phyloP scores from a whole-genome alignment of 1,140 invertebrate genomes.

The Heterodera schachtii region DNA sequence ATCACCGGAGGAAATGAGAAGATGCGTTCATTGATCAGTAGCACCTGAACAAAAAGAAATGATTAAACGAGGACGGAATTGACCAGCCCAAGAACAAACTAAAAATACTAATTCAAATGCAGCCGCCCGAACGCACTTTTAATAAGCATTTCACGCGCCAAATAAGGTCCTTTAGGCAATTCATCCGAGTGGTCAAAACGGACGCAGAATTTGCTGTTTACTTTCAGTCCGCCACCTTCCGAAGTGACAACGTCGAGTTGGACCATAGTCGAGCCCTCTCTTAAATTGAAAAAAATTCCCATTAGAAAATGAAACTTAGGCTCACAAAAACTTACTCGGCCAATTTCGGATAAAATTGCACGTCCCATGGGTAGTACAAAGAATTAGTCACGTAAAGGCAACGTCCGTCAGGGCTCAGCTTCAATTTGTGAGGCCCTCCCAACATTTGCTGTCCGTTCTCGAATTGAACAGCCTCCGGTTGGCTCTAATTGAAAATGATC shows the following conservation, averaged over 20 bases:
- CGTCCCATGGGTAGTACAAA: constrained; percentile 87
- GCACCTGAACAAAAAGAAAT: too few relatives aligned
- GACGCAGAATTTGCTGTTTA: constrained; percentile 85
- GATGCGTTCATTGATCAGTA: too few relatives aligned
- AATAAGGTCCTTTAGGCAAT: constrained; percentile 77
- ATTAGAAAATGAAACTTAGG: too few relatives aligned
- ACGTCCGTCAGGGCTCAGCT: constrained; percentile 89
- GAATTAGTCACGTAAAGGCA: constrained; percentile 89
- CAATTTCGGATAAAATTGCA: constrained; percentile 86
- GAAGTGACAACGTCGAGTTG: constrained; percentile 82
- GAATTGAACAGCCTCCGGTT: constrained; percentile 63
- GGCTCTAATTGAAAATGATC: too few relatives aligned
- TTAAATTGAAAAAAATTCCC: constrained; percentile 56
- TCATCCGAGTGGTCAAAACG: constrained; percentile 76
- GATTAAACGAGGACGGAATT: too few relatives aligned
- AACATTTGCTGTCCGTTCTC: constrained; percentile 79
- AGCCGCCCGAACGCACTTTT: too few relatives aligned
- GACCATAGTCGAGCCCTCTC: constrained; percentile 79
- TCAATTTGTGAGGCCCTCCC: constrained; percentile 92
- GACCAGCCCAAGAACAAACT: too few relatives aligned
- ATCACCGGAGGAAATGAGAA: too few relatives aligned
- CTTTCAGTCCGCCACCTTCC: constrained; percentile 77
- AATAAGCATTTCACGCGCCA: constrained; percentile 87
- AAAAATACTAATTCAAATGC: background rate
- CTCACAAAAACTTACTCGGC: constrained; percentile 70